Base-by-base conservation (phyloP, 2,888 invertebrate species). In the Chirona hameri region DNA sequence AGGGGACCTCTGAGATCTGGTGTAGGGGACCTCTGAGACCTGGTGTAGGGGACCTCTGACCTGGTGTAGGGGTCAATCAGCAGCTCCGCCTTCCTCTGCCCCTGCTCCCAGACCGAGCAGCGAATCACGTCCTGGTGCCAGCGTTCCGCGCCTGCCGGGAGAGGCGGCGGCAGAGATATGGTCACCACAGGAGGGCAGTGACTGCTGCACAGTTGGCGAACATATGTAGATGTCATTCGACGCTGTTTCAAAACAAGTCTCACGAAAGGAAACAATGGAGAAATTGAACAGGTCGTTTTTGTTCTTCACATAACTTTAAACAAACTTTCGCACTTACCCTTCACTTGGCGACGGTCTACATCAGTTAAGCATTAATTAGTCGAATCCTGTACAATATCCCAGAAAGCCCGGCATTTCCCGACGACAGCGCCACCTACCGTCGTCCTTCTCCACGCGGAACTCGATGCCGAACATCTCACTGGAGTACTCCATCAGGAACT, bases 121-220 rank as follows among this genome's bases (percentile, higher is more conserved):
- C 92, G 95, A 86, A 92, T 91, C 0, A 97, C 96, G 87, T 95
- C 94, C 83, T 93, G 92, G 87, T 97, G 93, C 97, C 97, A 98
- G 0, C 92, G 91, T 82, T 93, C 91, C 0, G 92, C 91, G 84
- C 90, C 90, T 76, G 5, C 4, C 15, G 14, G 27, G 12, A 39
- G 7, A 29, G 39, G 39, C 39, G 39, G 39, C 39, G 39, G 39
- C n/a, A n/a, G n/a, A n/a, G 39, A 39, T 39, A 39, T 39, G 7
- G 39, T 39, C 39, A 39, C 39, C 39, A 39, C 39, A 39, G 39
- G 39, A 39, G 39, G 39, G 4, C 4, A 39, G 39, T 39, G 39
- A 39, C 7, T 39, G 39, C 7, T 7, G 39, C 39, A 2, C 39
- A 39, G 39, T 7, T 39, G 39, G 39, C 39, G 4, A 39, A 39